These are phyloP conservation scores for Nettapus auritus DNA, from an alignment of 2,113 vertebrate species.

Conservation along the genomic window DNA sequence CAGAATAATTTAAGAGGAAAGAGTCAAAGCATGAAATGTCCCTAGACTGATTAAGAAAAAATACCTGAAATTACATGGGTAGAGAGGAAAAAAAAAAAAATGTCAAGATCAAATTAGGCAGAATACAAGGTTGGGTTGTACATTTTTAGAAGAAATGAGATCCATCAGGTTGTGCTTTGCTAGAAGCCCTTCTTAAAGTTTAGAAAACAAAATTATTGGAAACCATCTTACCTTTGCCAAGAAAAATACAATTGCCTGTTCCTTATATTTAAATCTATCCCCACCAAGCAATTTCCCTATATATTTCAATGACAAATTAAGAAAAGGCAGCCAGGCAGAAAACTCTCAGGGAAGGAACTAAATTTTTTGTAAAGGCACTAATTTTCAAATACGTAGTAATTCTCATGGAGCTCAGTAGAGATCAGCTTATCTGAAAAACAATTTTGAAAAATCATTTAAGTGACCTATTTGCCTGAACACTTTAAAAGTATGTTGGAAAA, in stretches of 20 bases:
- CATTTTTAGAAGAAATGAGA: neutral
- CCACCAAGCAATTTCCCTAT: neutral
- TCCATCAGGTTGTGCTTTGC: neutral
- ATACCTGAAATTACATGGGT: slow-evolving; percentile 2
- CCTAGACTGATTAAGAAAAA: neutral
- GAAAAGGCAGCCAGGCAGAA: neutral
- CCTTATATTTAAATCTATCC: neutral
- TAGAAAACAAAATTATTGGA: neutral
- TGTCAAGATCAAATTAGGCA: neutral
- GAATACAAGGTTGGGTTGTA: neutral
- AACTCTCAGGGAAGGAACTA: neutral
- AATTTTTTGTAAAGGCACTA: neutral
- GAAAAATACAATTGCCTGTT: neutral
- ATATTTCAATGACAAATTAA: neutral
- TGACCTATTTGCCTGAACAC: neutral
- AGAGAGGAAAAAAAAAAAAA: neutral
- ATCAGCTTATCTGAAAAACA: neutral
- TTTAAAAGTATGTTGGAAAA: neutral
- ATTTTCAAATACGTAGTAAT: neutral
- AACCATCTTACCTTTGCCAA: neutral
- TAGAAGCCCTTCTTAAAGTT: neutral
- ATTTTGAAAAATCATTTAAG: neutral
- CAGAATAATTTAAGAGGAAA: neutral
- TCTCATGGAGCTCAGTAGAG: neutral
- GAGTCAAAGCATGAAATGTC: slow-evolving; percentile 5